A percentile compares a stretch with the other conserved stretches of the same genome.
phyloP scores from a whole-genome alignment of 2,113 vertebrate species.

The Trematocara variabile region DNA sequence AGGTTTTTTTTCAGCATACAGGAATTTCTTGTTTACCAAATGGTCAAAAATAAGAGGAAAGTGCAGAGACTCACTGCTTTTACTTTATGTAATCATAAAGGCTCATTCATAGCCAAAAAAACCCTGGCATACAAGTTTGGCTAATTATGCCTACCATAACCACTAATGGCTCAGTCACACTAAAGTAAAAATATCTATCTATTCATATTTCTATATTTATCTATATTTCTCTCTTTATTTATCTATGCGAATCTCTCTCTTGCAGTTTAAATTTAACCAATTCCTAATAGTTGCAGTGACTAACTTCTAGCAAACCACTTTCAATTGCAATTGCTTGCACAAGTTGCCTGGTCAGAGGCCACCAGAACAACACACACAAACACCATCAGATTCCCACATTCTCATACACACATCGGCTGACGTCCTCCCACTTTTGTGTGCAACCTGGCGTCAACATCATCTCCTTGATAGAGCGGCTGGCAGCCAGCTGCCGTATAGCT shows the following conservation, averaged over 20 bases:
- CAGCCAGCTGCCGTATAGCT: slow-evolving; percentile 47
- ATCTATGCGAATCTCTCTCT: not conserved
- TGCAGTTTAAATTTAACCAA: not conserved
- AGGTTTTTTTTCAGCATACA: not conserved
- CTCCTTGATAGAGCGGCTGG: slow-evolving; percentile 42
- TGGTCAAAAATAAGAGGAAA: not conserved
- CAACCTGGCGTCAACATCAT: slow-evolving; percentile 49
- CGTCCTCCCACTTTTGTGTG: slow-evolving; percentile 46
- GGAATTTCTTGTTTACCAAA: not conserved
- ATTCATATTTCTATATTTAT: not conserved
- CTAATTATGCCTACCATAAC: not conserved
- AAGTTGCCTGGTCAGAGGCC: not conserved
- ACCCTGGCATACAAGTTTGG: not conserved
- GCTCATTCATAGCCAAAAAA: not conserved
- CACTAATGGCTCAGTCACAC: not conserved
- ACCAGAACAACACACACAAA: not conserved
- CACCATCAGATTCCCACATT: not conserved
- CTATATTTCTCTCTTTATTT: not conserved
- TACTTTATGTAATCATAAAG: not conserved
- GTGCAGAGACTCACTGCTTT: not conserved
- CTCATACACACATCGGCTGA: not conserved
- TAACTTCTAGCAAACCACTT: not conserved
- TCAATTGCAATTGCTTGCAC: not conserved
- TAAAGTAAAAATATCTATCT: not conserved
- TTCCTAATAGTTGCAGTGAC: not conserved